Evolutionary conservation across 2,113 vertebrate genomes (phyloP).

Genomic region (Mus spicilegus): DNA sequence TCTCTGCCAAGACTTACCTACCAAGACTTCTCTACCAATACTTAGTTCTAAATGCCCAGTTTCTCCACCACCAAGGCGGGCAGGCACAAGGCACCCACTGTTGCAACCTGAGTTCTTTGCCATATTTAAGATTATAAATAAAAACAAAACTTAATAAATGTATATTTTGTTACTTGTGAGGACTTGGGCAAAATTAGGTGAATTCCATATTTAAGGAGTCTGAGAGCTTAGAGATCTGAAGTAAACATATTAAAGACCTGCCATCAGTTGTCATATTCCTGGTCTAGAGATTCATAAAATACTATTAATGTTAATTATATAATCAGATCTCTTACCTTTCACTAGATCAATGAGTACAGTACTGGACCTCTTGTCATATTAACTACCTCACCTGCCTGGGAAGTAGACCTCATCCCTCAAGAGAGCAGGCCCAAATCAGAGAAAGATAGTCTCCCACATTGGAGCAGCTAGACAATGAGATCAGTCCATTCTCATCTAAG

Average conservation of each 20-base stretch:
- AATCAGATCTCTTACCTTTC: background rate
- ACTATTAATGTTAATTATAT: background rate
- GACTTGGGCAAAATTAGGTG: background rate
- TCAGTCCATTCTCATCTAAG: background rate
- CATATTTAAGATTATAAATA: background rate
- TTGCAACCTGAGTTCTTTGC: background rate
- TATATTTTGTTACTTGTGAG: background rate
- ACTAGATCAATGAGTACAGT: background rate
- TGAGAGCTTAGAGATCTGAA: background rate
- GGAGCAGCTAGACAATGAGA: background rate
- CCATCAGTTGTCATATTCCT: background rate
- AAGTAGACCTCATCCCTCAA: background rate
- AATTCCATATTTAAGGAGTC: background rate
- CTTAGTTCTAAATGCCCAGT: background rate
- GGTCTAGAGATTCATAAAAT: background rate
- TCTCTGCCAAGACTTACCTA: background rate
- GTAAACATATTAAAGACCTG: background rate
- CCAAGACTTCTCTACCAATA: no score
- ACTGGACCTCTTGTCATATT: background rate
- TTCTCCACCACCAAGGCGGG: background rate
- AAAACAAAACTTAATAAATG: background rate
- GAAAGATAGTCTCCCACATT: background rate
- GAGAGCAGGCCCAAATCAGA: background rate
- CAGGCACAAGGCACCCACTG: background rate
- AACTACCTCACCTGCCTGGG: background rate